Base-by-base conservation (phyloP, 2,797 vertebrate species). In the Hypotaenidia okinawae region DNA sequence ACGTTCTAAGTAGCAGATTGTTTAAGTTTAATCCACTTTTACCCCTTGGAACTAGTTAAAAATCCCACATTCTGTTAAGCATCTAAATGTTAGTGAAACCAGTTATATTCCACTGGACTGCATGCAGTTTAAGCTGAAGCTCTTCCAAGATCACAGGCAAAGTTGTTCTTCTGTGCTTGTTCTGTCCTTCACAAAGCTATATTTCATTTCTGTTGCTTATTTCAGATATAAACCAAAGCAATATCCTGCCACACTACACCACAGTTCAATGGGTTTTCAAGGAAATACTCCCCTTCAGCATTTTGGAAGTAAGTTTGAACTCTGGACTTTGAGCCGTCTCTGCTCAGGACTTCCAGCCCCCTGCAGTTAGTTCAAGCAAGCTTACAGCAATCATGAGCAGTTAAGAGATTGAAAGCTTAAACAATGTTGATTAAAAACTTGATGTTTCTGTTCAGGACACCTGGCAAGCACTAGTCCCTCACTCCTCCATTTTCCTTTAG, bases 231-330 rank as follows among this genome's bases (percentile, higher is more conserved):
- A 19, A 77, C 57, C 25, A 73, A 76, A 74, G 13, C 24, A 81
- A 12, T 21, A 47, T 15, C 39, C 47, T 27, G 9, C 19, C 55
- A 59, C 0, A 0, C 30, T 47, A 67, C 8, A 13, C 23, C 21
- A 37, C 13, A 13, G 0, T 11, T 37, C 45, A 39, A 16, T 0
- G 3, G 1, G 5, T 47, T 57, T 41, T 61, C 32, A 61, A 77
- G 59, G 25, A 58, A 74, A 58, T 52, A 21, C 3, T 43, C 32
- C 27, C n/a, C n/a, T 43, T n/a, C 35, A 24, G 54, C 23, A 13
- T n/a, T 28, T 25, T 32, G 62, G 45, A 74, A 47, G 45, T 6
- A 5, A 3, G 47, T 89, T 7, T 59, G 58, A 76, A 28, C 33
- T 43, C 33, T 9, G 2, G 19, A 22, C 33, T 88, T 17, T 43